A percentile compares a stretch with the other conserved stretches of the same genome.
Conservation (phyloP, 2,797 vertebrate species). For the Sebastes nivosus region DNA sequence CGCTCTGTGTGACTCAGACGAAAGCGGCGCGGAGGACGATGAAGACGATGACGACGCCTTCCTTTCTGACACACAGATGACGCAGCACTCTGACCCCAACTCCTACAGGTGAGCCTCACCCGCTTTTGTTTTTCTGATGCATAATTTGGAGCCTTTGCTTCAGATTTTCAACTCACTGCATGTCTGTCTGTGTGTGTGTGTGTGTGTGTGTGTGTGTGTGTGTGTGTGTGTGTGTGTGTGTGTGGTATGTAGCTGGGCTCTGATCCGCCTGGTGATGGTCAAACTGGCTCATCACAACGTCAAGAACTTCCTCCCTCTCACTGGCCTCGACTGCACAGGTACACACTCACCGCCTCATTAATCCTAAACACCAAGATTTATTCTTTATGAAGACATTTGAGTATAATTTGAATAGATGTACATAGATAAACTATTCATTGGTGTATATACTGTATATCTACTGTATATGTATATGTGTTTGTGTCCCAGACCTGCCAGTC, state of each 20-base stretch:
- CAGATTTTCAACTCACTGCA: neutral
- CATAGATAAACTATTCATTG: neutral
- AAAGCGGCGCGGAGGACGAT: constrained; percentile 93
- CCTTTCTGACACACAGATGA: constrained; percentile 94
- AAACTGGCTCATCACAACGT: constrained; percentile 93
- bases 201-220: neutral
- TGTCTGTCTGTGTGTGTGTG: constrained; percentile 23
- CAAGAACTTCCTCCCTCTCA: constrained; percentile 94
- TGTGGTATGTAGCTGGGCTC: constrained; percentile 86
- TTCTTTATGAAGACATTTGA: neutral
- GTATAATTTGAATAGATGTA: neutral
- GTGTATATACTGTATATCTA: neutral
- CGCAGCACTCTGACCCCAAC: constrained; percentile 93
- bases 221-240: neutral
- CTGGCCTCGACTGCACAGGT: constrained; percentile 94
- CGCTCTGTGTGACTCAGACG: constrained; percentile 95
- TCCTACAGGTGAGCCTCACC: constrained; percentile 90
- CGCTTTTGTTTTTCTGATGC: neutral
- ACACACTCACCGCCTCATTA: constrained; percentile 15
- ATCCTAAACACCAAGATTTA: neutral
- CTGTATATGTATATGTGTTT: constrained; percentile 1
- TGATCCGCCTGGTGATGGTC: constrained; percentile 94
- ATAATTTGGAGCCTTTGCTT: neutral
- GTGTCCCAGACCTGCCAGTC: constrained; percentile 91
- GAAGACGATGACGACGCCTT: constrained; percentile 93